Evolutionary conservation across 2,797 vertebrate genomes (phyloP).

Genomic region (Acipenser oxyrinchus): DNA sequence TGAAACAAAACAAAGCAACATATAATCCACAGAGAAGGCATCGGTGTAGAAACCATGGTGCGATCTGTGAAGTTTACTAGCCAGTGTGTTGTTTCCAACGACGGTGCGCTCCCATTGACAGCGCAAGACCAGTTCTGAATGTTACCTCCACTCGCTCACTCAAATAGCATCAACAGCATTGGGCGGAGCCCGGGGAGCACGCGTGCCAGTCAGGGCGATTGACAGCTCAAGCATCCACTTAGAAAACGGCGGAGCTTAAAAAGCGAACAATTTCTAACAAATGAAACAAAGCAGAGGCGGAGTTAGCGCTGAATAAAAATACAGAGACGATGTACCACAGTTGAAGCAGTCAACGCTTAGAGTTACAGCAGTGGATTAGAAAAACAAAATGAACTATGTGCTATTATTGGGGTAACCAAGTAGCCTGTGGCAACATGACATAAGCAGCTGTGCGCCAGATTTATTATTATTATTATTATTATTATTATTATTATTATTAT

Average conservation of each 20-base stretch:
- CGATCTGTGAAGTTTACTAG: constrained; percentile 40
- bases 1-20: constrained; percentile 73
- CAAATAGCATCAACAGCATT: constrained; percentile 73
- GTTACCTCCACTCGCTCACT: constrained; percentile 63
- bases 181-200: constrained; percentile 41
- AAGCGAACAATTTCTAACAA: constrained; percentile 11
- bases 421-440: too few relatives aligned
- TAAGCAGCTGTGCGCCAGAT: too few relatives aligned
- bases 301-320: constrained; percentile 1
- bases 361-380: neutral
- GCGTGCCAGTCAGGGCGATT: constrained; percentile 49
- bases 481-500: too few relatives aligned
- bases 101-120: constrained; percentile 59
- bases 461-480: too few relatives aligned
- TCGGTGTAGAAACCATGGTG: constrained; percentile 79
- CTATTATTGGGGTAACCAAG: too few relatives aligned
- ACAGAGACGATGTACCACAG: neutral
- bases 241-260: neutral
- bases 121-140: constrained; percentile 55
- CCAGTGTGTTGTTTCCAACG: constrained; percentile 45
- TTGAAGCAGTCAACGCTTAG: too few relatives aligned
- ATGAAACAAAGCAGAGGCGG: constrained; percentile 23
- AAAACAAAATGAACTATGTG: too few relatives aligned
- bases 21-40: constrained; percentile 79
- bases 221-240: constrained; percentile 42